Evolutionary conservation across 2,888 invertebrate species (phyloP), one percentile per base, ranked within the genome.

Genomic region (Odontothrips loti): DNA sequence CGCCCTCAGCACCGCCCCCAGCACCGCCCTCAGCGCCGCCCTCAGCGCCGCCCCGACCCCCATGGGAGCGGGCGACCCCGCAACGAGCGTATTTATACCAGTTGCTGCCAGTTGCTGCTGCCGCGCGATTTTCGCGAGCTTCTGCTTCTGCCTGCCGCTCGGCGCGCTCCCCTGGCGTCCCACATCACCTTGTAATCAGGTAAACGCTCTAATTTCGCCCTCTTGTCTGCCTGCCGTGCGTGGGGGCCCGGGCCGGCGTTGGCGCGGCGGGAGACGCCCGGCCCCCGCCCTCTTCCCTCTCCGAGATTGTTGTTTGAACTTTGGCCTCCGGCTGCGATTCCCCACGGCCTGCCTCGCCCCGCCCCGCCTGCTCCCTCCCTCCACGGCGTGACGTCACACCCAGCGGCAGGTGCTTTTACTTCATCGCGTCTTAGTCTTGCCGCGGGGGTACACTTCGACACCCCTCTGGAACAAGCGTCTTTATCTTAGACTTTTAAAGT

Each of bases 121-220:
- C 34, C 6, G 34, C 34, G 34, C 6, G 34, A 43, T 43, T 43
- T 43, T 43, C 34, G 34, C 34, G 34, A 4, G 34, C 34, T 43
- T 43, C 34, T 43, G 3, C 34, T 2, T 2, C 34, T 6, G 34
- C 34, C 34, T 2, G 3, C 34, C 3, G 34, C 34, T 43, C 34
- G 3, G 34, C 2, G 34, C 34, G 34, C n/a, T n/a, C n/a, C n/a
- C n/a, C n/a, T n/a, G n/a, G n/a, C 58, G 34, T 43, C 34, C 34
- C 34, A 20, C 58, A 12, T 51, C 20, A 10, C 51, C 58, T 58
- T 75, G 23, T 75, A 75, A 75, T 75, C 68, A 75, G 68, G 68
- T 75, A 27, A 75, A 75, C 27, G 68, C 68, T 75, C 68, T 27
- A 75, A 75, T 75, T 75, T 75, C 23, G 68, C 27, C 23, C 68